Evolutionary conservation across 1,140 invertebrate species (phyloP), one percentile per base, ranked within the genome.

Genomic region (Philaenus spumarius): DNA sequence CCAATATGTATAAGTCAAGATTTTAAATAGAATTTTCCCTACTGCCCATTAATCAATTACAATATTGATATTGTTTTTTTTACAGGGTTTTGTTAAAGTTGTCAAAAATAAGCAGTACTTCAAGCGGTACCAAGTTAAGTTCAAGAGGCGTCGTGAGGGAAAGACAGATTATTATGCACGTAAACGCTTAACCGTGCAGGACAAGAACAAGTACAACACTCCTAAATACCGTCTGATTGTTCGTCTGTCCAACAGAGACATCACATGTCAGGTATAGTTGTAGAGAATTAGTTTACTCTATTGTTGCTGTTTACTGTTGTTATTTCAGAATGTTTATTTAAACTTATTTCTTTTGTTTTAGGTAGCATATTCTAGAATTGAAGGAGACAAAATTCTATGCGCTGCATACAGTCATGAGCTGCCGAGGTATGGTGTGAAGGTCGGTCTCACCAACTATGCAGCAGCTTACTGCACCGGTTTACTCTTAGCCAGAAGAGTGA

Each of bases 131-230:
- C 97, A 99, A 84, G 90, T 93, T 22, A 92, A 93, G 73, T 94
- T 90, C 77, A 93, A 90, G 79, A 93, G 90, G 87, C 89, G 90
- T 79, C 82, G 88, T 74, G 90, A 98, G 77, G 97, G 97, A 61
- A 97, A 94, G 77, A 99, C 97, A 66, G 97, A 99, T 75, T 99
- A 98, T 76, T 98, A 95, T 85, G 96, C 97, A 56, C 82, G 97
- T 20, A 97, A 97, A 78, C 85, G 95, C 58, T 78, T 99, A 20
- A 92, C 95, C 66, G 86, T 97, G 66, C 97, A 99, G 76, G 96
- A 98, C 72, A 99, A 99, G 78, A 99, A 99, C 76, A 99, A 99
- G 76, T 99, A 99, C 79, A 99, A 99, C 73, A 99, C 97, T n/a
- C 97, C 97, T 6, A 99, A 99, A 72, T 99, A 99, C 72, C 87